Conservation (phyloP, 2,888 invertebrate species). For the Laspeyria flexula region DNA sequence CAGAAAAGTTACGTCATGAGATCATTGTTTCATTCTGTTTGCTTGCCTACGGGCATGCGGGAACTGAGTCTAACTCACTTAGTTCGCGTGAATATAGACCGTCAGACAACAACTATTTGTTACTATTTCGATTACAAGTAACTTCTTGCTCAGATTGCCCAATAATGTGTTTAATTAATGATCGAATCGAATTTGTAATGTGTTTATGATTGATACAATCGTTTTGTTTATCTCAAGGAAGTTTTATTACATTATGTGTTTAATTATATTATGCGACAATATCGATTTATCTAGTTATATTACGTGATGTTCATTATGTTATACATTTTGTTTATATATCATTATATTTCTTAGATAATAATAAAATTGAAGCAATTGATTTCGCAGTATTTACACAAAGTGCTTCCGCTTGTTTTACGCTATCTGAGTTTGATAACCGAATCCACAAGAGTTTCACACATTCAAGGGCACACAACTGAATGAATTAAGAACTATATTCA, state of each 20-base stretch:
- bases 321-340: conserved; percentile 1
- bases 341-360: conserved; percentile 1
- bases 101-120: conserved; percentile 23
- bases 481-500: too few relatives aligned
- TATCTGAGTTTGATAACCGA: neutral
- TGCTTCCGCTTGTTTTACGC: neutral
- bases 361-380: neutral
- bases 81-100: conserved; percentile 18
- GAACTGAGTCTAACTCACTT: conserved; percentile 8
- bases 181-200: conserved; percentile 44
- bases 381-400: neutral
- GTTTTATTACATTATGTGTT: conserved; percentile 35
- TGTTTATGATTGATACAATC: conserved; percentile 53
- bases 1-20: conserved; percentile 41
- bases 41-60: conserved; percentile 31
- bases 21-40: conserved; percentile 46
- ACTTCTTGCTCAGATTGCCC: conserved; percentile 26
- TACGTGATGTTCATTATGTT: conserved; percentile 10
- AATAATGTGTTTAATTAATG: conserved; percentile 32
- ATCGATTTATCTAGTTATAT: conserved; percentile 14
- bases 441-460: neutral
- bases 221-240: conserved; percentile 53
- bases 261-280: conserved; percentile 33
- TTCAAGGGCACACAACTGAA: too few relatives aligned
- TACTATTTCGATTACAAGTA: conserved; percentile 29